phyloP scores from a whole-genome alignment of 2,888 invertebrate genomes.

The Xestoiulus laeticollis region DNA sequence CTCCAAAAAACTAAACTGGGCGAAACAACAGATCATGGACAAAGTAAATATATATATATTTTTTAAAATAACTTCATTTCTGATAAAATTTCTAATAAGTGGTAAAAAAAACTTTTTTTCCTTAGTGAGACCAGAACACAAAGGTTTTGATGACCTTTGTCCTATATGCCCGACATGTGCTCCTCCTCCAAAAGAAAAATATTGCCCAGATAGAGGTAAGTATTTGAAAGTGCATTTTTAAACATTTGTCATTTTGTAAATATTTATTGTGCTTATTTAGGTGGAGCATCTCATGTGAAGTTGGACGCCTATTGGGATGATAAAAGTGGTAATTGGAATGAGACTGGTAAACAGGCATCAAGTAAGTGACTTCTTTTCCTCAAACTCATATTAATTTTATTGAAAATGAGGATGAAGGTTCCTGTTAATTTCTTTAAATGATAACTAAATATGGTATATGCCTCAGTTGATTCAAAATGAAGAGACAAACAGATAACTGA shows the following conservation, averaged over 20 bases:
- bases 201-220: slow-evolving; percentile 43
- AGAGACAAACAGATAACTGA: no score
- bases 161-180: slow-evolving; percentile 40
- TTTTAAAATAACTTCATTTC: background rate
- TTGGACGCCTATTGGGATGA: background rate
- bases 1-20: background rate
- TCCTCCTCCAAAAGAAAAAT: slow-evolving; percentile 43
- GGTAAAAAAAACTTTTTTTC: background rate
- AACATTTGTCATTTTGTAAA: background rate
- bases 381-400: no score
- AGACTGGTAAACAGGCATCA: background rate
- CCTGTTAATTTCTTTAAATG: no score
- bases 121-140: slow-evolving; percentile 32
- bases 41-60: background rate
- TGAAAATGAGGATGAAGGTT: no score
- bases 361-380: background rate
- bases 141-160: slow-evolving; percentile 42
- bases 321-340: background rate
- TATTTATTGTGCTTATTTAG: background rate
- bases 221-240: background rate
- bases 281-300: background rate
- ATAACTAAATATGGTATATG: no score
- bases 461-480: no score
- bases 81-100: background rate
- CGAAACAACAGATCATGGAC: background rate